Percentiles rank a stretch among this genome's conserved stretches.
phyloP scores from a whole-genome alignment of 2,113 vertebrate species.

The Hippocampus abdominalis region DNA sequence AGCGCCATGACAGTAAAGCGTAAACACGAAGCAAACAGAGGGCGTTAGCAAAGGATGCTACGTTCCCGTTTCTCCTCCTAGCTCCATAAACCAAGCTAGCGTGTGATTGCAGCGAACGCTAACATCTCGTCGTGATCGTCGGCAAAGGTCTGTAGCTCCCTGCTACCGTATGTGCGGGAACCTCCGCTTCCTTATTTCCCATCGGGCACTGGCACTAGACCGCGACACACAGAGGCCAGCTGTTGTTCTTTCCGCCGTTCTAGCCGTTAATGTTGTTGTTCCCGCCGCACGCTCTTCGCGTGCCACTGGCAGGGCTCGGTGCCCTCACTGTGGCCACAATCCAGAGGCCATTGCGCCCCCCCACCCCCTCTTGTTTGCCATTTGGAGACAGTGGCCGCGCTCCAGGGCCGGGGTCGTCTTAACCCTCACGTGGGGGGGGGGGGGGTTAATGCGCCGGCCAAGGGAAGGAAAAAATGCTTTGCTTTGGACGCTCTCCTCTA shows the following conservation, averaged over 20 bases:
- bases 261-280: constrained; percentile 42
- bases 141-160: not conserved
- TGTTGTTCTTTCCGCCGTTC: constrained; percentile 41
- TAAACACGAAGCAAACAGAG: too few species aligned
- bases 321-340: constrained; percentile 30
- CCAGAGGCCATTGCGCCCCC: constrained; percentile 32
- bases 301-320: constrained; percentile 39
- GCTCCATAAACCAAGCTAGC: too few species aligned
- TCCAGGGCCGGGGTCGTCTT: constrained; percentile 19
- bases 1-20: too few species aligned
- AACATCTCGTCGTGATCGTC: too few species aligned
- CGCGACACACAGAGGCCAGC: constrained; percentile 40
- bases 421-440: not conserved
- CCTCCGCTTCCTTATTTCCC: constrained; percentile 32
- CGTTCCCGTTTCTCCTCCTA: too few species aligned
- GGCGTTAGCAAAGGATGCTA: too few species aligned
- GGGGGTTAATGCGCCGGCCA: not conserved
- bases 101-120: too few species aligned
- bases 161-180: not conserved
- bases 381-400: constrained; percentile 22
- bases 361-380: constrained; percentile 6
- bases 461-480: constrained; percentile 17
- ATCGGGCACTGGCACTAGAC: constrained; percentile 40
- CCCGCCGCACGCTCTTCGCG: constrained; percentile 48
- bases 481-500: constrained; percentile 23